Conservation (phyloP, 92 coral and sea anemone genomes). For the Desmophyllum pertusum region DNA sequence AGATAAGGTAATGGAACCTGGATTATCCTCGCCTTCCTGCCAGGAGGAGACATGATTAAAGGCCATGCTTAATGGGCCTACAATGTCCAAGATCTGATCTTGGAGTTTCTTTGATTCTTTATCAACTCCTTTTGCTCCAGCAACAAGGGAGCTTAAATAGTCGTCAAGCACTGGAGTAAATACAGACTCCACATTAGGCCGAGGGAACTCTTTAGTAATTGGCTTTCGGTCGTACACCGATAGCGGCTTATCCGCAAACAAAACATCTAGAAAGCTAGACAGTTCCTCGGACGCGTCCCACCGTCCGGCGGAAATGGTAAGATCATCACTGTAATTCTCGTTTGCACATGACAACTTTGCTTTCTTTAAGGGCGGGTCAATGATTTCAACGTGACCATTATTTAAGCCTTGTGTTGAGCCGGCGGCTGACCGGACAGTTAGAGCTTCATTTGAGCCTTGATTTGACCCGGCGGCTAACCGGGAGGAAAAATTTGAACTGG, state of each 20-base stretch:
- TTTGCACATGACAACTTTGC: conserved; percentile 13
- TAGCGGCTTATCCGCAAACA: conserved; percentile 25
- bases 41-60: conserved; percentile 8
- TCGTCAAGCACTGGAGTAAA: conserved; percentile 41
- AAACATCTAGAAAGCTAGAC: conserved; percentile 11
- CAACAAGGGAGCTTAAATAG: conserved; percentile 33
- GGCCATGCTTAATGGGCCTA: conserved; percentile 44
- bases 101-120: conserved; percentile 40
- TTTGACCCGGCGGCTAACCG: conserved; percentile 31
- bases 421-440: conserved; percentile 25
- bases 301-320: conserved; percentile 31
- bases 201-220: conserved; percentile 26
- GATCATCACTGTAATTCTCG: conserved; percentile 13
- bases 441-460: conserved; percentile 14
- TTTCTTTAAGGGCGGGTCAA: conserved; percentile 22
- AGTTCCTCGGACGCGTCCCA: conserved; percentile 31
- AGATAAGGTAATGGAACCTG: not conserved
- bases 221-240: conserved; percentile 10
- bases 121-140: conserved; percentile 39
- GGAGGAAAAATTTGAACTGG: conserved; percentile 11
- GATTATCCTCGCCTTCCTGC: not conserved
- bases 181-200: conserved; percentile 31
- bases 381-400: conserved; percentile 18
- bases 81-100: conserved; percentile 40
- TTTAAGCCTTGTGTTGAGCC: conserved; percentile 36